A percentile compares a stretch with the other conserved stretches of the same genome.
Conservation (phyloP, 2,113 vertebrate genomes). For the Ceyx melanurus region DNA sequence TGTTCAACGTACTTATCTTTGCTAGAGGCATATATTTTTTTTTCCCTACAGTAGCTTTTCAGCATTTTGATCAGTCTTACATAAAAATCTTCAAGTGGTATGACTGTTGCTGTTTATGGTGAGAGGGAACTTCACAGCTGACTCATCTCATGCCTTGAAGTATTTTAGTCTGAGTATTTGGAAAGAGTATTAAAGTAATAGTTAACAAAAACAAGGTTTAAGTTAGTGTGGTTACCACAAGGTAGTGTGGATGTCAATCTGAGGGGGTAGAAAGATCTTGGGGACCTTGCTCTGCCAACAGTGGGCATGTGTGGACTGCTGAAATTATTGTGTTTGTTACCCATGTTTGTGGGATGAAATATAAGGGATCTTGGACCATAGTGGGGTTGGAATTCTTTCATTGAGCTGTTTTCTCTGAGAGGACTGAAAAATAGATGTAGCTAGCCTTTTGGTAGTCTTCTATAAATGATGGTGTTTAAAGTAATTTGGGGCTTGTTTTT, state of each 20-base stretch:
- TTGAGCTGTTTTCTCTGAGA: not conserved
- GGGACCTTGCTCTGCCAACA: not conserved
- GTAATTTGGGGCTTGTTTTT: not conserved
- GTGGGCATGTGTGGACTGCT: not conserved
- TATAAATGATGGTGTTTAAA: not conserved
- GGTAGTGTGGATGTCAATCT: no score
- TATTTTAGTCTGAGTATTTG: not conserved
- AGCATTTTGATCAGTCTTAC: not conserved
- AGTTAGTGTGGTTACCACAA: not conserved
- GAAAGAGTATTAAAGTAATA: not conserved
- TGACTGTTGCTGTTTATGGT: not conserved
- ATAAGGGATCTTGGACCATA: not conserved
- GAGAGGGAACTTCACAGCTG: not conserved
- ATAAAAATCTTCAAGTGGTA: not conserved
- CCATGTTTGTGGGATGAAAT: not conserved
- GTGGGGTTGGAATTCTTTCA: not conserved
- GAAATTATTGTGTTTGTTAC: not conserved
- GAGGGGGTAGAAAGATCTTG: accelerated
- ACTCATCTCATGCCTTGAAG: not conserved
- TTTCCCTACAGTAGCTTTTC: not conserved
- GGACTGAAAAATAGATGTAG: not conserved
- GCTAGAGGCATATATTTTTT: not conserved
- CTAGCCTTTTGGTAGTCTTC: not conserved
- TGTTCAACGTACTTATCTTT: not conserved
- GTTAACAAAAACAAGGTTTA: not conserved